Conservation (phyloP, 2,888 invertebrate species). For the Drosophila prostipennis region DNA sequence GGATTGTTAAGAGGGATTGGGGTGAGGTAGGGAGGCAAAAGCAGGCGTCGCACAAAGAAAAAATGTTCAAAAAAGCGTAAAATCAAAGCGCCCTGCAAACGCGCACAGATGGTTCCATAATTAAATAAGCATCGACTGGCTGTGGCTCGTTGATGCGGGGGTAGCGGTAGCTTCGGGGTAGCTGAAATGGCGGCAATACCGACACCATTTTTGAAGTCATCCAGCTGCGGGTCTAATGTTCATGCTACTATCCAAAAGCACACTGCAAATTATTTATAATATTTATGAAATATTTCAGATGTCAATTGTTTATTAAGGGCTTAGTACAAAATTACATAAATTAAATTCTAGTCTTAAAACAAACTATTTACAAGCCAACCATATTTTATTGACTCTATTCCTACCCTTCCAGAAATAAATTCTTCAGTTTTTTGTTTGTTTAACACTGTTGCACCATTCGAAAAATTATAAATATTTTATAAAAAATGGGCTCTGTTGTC, state of each 20-base stretch:
- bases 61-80: slow-evolving; percentile 76
- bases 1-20: not conserved
- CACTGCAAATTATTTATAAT: slow-evolving; percentile 4
- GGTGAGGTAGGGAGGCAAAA: not conserved
- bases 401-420: too few species aligned
- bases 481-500: too few species aligned
- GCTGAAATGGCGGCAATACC: slow-evolving; percentile 50
- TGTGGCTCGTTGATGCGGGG: slow-evolving; percentile 6
- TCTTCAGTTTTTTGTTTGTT: too few species aligned
- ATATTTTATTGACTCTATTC: too few species aligned
- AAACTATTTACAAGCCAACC: too few species aligned
- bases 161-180: not conserved
- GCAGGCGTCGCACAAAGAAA: slow-evolving; percentile 23
- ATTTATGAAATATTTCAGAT: not conserved
- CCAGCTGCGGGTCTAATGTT: slow-evolving; percentile 20
- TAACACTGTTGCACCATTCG: too few species aligned
- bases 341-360: too few species aligned
- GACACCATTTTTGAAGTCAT: slow-evolving; percentile 59
- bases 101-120: slow-evolving; percentile 80
- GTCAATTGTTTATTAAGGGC: too few species aligned
- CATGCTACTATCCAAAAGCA: not conserved
- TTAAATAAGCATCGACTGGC: slow-evolving; percentile 75
- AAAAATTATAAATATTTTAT: too few species aligned
- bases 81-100: slow-evolving; percentile 78
- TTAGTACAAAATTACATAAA: too few species aligned